Percentiles rank a stretch among this genome's conserved stretches.
These are phyloP conservation scores for Styela clava DNA, from an alignment of 23 tunicate species.

Conservation along the genomic window DNA sequence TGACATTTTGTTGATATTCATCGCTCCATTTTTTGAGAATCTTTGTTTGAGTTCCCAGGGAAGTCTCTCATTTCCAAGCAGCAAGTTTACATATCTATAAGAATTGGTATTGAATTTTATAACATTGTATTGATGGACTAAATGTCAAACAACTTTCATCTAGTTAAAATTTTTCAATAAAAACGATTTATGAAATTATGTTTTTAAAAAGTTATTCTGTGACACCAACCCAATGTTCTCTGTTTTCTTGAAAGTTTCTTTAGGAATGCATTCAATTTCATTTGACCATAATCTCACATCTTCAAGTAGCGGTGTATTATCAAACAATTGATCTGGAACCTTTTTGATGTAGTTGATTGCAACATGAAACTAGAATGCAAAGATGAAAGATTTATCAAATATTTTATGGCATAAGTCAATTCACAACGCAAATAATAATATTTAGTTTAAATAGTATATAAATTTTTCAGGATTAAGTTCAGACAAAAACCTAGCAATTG, in stretches of 20 bases:
- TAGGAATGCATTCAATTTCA: constrained; percentile 55
- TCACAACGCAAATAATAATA: no score
- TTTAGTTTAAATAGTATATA: no score
- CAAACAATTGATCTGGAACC: constrained; percentile 57
- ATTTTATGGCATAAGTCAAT: no score
- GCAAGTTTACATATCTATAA: constrained; percentile 51
- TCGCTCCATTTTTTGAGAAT: constrained; percentile 28
- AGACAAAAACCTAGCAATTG: no score
- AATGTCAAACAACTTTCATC: no score
- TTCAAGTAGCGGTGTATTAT: constrained; percentile 21
- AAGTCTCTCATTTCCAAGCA: constrained; percentile 47
- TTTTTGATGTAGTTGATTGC: constrained; percentile 60
- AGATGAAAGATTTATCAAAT: no score
- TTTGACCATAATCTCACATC: constrained; percentile 68
- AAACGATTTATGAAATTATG: no score
- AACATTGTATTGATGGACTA: no score
- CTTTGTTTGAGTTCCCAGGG: constrained; percentile 63
- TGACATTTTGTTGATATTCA: constrained; percentile 27
- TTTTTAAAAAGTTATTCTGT: no score
- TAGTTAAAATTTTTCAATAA: no score
- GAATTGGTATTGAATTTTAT: neutral
- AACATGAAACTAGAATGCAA: constrained; percentile 42
- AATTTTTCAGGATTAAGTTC: no score
- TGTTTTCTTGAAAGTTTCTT: constrained; percentile 33
- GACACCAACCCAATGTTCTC: constrained; percentile 45